Percentiles rank a stretch among this genome's conserved stretches.
phyloP scores from a whole-genome alignment of 2,797 vertebrate species.

The Ctenochaetus hawaiiensis region DNA sequence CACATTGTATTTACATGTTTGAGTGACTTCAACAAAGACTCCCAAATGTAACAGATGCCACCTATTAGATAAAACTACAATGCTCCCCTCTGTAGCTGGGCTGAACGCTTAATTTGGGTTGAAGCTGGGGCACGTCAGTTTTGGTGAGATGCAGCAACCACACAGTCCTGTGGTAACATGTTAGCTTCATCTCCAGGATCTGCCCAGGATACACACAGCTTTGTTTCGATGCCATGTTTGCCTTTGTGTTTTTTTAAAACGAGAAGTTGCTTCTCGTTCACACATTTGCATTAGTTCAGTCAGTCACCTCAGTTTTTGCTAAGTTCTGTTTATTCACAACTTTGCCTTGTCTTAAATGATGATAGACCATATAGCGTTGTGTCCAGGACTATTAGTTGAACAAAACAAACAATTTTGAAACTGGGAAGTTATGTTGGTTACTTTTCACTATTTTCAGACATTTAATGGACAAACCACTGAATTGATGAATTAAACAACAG shows the following conservation, averaged over 20 bases:
- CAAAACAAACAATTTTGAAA: background rate
- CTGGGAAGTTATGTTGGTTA: background rate
- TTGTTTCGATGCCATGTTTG: constrained; percentile 24
- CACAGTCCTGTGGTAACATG: constrained; percentile 52
- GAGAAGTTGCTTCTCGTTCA: constrained; percentile 9
- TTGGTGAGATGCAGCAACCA: constrained; percentile 6
- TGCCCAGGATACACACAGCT: constrained; percentile 25
- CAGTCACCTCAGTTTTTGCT: constrained; percentile 16
- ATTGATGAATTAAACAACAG: background rate
- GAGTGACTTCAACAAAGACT: constrained; percentile 44
- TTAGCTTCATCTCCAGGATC: constrained; percentile 31
- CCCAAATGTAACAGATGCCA: constrained; percentile 36
- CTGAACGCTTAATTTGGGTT: constrained; percentile 32
- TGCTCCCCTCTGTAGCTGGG: constrained; percentile 26
- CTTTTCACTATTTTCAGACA: background rate
- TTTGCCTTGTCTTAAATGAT: background rate
- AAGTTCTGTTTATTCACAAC: no score
- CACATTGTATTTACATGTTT: constrained; percentile 43
- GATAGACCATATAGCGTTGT: background rate
- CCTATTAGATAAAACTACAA: constrained; percentile 48
- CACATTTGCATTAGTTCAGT: constrained; percentile 22
- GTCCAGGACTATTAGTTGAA: background rate
- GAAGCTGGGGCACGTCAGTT: constrained; percentile 34
- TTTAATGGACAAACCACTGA: background rate
- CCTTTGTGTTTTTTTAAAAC: constrained; percentile 30